Evolutionary conservation across 1,140 invertebrate genomes (phyloP).

Genomic region (Cardiocondyla obscurior): DNA sequence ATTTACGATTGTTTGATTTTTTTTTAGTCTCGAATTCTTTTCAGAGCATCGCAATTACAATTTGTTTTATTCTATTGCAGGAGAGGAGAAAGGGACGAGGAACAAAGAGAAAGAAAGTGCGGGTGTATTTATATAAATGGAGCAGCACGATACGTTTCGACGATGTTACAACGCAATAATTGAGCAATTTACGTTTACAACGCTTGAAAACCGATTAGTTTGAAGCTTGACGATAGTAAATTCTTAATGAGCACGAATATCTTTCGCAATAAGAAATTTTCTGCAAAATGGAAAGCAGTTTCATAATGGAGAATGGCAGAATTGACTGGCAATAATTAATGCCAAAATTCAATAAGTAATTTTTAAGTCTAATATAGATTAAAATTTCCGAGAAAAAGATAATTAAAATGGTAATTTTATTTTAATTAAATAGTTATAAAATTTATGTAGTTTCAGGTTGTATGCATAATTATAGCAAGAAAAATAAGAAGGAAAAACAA

Average conservation of each 20-base stretch:
- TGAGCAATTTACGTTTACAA: background rate
- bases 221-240: background rate
- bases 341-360: too few species aligned
- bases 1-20: too few species aligned
- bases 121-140: slow-evolving; percentile 1
- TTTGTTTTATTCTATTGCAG: background rate
- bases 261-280: background rate
- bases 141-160: background rate
- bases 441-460: too few species aligned
- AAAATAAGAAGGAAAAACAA: background rate
- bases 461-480: background rate
- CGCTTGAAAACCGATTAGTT: background rate
- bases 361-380: too few species aligned
- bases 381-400: background rate
- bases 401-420: background rate
- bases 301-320: background rate
- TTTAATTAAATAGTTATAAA: too few species aligned
- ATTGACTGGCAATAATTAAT: background rate
- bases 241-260: background rate
- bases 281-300: background rate
- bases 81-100: background rate
- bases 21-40: background rate
- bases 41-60: background rate
- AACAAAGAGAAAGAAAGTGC: background rate
- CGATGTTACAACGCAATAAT: background rate